Percentiles rank a stretch among this genome's conserved stretches.
These are phyloP conservation scores for Heliothis subflexa DNA, from an alignment of 1,140 invertebrate genomes.

Conservation along the genomic window DNA sequence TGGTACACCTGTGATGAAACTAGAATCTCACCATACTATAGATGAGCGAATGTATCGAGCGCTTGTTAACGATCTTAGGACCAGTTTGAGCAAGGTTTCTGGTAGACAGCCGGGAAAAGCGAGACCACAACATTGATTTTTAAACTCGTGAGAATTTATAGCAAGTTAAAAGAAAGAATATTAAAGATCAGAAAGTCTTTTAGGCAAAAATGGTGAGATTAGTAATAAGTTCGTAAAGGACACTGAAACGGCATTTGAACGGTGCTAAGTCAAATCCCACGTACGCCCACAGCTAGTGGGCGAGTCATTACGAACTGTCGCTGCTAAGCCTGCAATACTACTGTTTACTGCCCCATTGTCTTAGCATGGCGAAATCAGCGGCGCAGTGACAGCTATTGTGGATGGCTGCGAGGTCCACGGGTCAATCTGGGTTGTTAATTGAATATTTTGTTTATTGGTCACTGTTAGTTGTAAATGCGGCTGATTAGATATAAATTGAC, in stretches of 20 bases:
- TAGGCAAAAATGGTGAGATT: not conserved
- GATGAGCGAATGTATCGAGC: conserved; percentile 26
- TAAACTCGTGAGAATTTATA: conserved; percentile 5
- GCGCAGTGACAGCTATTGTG: conserved; percentile 10
- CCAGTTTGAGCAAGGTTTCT: conserved; percentile 24
- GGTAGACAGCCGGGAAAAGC: conserved; percentile 22
- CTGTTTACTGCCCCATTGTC: conserved; percentile 40
- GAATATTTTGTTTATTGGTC: conserved; percentile 26
- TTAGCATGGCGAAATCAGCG: conserved; percentile 38
- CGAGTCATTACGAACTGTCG: conserved; percentile 42
- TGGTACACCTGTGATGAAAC: conserved; percentile 19
- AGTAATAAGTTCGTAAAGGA: conserved; percentile 19
- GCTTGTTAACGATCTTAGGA: conserved; percentile 26
- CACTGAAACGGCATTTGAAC: conserved; percentile 9
- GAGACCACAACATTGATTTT: conserved; percentile 5
- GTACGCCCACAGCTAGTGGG: conserved; percentile 19
- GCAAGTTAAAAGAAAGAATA: not conserved
- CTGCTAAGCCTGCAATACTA: conserved; percentile 34
- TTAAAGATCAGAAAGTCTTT: not conserved
- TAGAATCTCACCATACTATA: conserved; percentile 17
- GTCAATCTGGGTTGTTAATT: conserved; percentile 36
- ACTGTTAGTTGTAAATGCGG: not conserved
- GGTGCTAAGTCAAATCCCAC: conserved; percentile 44
- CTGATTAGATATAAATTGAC: not conserved
- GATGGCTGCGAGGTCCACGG: conserved; percentile 11